Percentiles rank a stretch among this genome's conserved stretches.
These are phyloP conservation scores for Erebia palarica DNA, from an alignment of 2,888 invertebrate genomes.

Conservation along the genomic window DNA sequence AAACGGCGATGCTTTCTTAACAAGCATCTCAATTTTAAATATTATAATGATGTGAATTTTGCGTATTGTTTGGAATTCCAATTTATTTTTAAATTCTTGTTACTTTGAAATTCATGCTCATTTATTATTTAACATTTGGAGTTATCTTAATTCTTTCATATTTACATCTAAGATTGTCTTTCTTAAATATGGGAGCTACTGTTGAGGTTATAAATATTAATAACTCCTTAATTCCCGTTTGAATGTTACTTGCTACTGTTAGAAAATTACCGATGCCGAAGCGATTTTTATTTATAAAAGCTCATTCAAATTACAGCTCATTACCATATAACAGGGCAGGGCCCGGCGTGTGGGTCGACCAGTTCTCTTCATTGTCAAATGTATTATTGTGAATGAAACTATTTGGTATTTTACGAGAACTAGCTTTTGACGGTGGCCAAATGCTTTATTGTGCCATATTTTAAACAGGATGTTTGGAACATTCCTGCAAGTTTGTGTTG, in stretches of 20 bases:
- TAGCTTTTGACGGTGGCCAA: conserved; percentile 12
- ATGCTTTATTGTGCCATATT: conserved; percentile 6
- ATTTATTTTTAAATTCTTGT: conserved; percentile 9
- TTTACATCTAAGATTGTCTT: conserved; percentile 6
- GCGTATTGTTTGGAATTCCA: conserved; percentile 10
- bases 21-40: conserved; percentile 12
- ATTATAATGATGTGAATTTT: conserved; percentile 18
- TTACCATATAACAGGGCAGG: conserved; percentile 60
- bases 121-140: neutral
- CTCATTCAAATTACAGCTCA: conserved; percentile 56
- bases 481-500: neutral
- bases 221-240: conserved; percentile 69
- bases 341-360: conserved; percentile 53
- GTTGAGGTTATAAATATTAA: conserved; percentile 73
- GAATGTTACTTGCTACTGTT: conserved; percentile 77
- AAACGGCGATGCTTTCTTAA: conserved; percentile 11
- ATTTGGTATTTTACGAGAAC: conserved; percentile 32
- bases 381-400: conserved; percentile 40
- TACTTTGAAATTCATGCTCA: neutral
- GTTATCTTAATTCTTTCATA: conserved; percentile 5
- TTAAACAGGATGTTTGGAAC: neutral
- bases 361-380: conserved; percentile 37
- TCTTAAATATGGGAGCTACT: conserved; percentile 46
- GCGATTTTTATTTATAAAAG: conserved; percentile 64
- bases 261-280: conserved; percentile 59